phyloP scores from a whole-genome alignment of 2,888 invertebrate species.

The Drosophila prostipennis region DNA sequence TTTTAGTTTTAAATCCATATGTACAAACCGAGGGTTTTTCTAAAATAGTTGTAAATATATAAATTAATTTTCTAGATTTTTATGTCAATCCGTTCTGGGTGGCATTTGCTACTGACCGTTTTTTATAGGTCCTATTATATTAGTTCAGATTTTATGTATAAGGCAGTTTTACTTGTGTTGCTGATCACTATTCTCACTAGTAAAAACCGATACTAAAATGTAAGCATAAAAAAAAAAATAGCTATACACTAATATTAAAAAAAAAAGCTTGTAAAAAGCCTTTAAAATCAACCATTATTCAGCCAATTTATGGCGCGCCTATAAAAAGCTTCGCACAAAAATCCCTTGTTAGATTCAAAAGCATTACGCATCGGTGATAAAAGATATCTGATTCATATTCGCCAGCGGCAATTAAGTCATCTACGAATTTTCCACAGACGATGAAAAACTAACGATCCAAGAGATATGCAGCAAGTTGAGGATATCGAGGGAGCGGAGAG shows the following conservation, averaged over 20 bases:
- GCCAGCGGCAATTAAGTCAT: conserved; percentile 35
- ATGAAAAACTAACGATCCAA: conserved; percentile 28
- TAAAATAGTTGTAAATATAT: no score
- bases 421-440: conserved; percentile 22
- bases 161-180: no score
- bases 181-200: background rate
- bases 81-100: no score
- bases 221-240: background rate
- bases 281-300: background rate
- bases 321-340: conserved; percentile 3
- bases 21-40: no score
- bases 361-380: conserved; percentile 21
- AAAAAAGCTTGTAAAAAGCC: background rate
- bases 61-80: no score
- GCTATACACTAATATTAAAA: background rate
- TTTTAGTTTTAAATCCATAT: no score
- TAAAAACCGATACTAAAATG: background rate
- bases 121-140: no score
- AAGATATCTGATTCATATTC: conserved; percentile 26
- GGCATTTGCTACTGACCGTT: no score
- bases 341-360: conserved; percentile 6
- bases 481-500: background rate
- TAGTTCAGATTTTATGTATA: no score
- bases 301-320: background rate
- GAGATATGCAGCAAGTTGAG: conserved; percentile 7